Base-by-base conservation (phyloP, 1,140 invertebrate genomes). In the Streblospio benedicti region DNA sequence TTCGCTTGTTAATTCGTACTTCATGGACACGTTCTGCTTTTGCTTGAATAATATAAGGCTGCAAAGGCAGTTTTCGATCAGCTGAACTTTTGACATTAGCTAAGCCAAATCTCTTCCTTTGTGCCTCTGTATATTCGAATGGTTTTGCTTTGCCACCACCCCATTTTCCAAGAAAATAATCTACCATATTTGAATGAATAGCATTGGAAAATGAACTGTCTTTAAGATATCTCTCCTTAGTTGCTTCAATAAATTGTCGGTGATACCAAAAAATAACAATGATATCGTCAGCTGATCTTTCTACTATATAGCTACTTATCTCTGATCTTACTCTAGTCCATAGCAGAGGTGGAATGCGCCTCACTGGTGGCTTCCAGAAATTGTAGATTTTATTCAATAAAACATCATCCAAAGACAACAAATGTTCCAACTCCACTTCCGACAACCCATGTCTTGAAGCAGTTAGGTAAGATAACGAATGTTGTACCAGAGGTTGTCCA, bases 51-150 rank as follows among this genome's bases (percentile, higher is more conserved):
- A 20, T 38, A 38, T 28, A 38, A 0, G 95, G 94, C 71, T 97
- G 94, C 0, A 91, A 82, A 0, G 94, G 93, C 4, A 98, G 93
- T 79, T 97, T 97, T 55, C 94, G 82, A 72, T 97, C 94, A 0
- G 93, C 93, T 0, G 89, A 84, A 5, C 93, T 93, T 65, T 65
- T 44, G 35, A 69, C 64, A 66, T 63, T 61, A 52, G 68, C 57
- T 60, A n/a, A 30, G 25, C 64, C 69, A 70, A 80, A 87, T 71
- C 90, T 83, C 70, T 93, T 88, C 44, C 89, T 81, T 71, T 97
- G 93, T 57, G 95, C 93, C 77, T 97, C 93, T 0, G 93, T 96
- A 67, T 91, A 99, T 71, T 95, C 93, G 71, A 97, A 99, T 0
- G 84, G 93, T 69, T 98, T 97, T 0, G n/a, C n/a, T n/a, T 82